These are phyloP conservation scores for Halichoeres trimaculatus DNA, from an alignment of 2,113 vertebrate species.

Conservation along the genomic window DNA sequence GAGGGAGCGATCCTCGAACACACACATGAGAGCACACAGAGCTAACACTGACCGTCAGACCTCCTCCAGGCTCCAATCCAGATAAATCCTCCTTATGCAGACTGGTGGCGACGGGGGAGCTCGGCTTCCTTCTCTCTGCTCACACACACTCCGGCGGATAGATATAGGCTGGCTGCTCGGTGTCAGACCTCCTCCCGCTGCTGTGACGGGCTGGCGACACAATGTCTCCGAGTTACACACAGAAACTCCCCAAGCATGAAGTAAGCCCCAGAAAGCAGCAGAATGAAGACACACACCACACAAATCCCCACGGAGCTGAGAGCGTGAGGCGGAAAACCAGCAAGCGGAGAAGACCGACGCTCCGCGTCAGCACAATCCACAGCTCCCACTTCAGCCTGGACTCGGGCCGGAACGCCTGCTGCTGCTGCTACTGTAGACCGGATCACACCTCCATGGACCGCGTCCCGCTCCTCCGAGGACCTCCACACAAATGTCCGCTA, in stretches of 20 bases:
- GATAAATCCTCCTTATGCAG: conserved; percentile 29
- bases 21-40: neutral
- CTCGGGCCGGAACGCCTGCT: neutral
- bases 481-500: conserved; percentile 68
- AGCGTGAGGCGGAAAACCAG: neutral
- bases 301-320: neutral
- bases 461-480: conserved; percentile 38
- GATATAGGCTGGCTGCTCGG: conserved; percentile 42
- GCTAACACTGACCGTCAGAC: conserved; percentile 56
- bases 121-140: conserved; percentile 22
- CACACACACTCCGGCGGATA: conserved; percentile 25
- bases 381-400: neutral
- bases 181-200: conserved; percentile 44
- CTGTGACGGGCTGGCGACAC: conserved; percentile 2
- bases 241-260: neutral
- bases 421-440: neutral
- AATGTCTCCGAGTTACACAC: conserved; percentile 6
- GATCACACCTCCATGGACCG: conserved; percentile 4
- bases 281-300: neutral
- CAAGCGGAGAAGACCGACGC: neutral
- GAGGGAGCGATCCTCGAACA: neutral
- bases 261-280: neutral
- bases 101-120: conserved; percentile 23
- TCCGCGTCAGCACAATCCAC: neutral
- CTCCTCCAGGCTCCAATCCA: conserved; percentile 12